phyloP scores from a whole-genome alignment of 2,797 vertebrate genomes.

The Pseudochaenichthys georgianus region DNA sequence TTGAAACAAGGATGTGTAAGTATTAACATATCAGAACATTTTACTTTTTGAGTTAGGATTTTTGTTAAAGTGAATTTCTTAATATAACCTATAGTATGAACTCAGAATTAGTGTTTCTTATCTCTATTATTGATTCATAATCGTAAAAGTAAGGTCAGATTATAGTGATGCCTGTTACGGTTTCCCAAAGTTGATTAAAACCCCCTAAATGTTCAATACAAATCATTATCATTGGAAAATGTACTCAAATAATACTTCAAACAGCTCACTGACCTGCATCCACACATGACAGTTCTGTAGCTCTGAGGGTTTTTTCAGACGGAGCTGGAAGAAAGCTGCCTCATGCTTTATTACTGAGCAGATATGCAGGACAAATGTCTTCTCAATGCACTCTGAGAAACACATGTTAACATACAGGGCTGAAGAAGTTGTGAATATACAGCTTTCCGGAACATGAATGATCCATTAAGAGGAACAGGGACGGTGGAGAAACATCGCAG shows the following conservation, averaged over 20 bases:
- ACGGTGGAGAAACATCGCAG: neutral
- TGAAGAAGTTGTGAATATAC: neutral
- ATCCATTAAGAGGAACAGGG: neutral
- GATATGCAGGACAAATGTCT: neutral
- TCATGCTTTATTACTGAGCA: conserved; percentile 15
- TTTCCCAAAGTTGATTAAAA: too few species aligned
- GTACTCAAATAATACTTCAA: too few species aligned
- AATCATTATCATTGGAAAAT: too few species aligned
- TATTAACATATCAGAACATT: conserved; percentile 23
- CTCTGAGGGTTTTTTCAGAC: neutral
- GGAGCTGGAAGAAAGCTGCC: neutral
- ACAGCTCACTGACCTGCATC: neutral
- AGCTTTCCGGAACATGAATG: conserved; percentile 8
- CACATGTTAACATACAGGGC: neutral
- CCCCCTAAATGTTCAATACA: too few species aligned
- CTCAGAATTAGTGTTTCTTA: too few species aligned
- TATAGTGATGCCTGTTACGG: too few species aligned
- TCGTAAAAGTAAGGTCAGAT: too few species aligned
- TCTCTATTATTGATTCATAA: too few species aligned
- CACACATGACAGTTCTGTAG: neutral
- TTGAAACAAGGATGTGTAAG: conserved; percentile 92
- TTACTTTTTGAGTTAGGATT: neutral
- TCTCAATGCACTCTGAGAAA: neutral
- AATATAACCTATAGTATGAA: too few species aligned
- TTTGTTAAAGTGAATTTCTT: neutral